Evolutionary conservation across 2,113 vertebrate species (phyloP).

Genomic region (Cichladusa arquata): DNA sequence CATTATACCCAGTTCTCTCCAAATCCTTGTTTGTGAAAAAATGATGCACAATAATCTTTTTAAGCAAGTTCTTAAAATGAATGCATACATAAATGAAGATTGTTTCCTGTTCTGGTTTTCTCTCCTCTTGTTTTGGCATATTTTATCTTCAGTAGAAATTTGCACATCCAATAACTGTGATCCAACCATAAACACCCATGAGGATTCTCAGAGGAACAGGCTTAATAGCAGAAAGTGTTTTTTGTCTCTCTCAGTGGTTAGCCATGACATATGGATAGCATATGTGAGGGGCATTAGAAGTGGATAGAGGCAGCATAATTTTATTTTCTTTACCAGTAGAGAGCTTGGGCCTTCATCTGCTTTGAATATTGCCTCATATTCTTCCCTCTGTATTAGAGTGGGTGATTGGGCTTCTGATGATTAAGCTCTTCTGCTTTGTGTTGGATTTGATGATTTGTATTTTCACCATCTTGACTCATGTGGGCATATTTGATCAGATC

Average conservation of each 20-base stretch:
- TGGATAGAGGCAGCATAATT: neutral
- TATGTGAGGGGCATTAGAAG: neutral
- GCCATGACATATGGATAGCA: neutral
- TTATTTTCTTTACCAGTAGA: neutral
- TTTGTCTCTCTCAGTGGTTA: neutral
- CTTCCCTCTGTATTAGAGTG: neutral
- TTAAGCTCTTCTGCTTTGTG: neutral
- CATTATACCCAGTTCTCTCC: neutral
- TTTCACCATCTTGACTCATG: neutral
- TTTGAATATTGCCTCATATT: neutral
- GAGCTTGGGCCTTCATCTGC: neutral
- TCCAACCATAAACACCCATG: neutral
- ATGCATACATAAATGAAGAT: neutral
- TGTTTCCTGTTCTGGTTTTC: neutral
- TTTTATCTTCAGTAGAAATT: neutral
- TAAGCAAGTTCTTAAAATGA: neutral
- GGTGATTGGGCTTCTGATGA: neutral
- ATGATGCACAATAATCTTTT: neutral
- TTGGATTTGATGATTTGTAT: neutral
- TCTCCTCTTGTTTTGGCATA: neutral
- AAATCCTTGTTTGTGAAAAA: neutral
- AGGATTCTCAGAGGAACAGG: neutral
- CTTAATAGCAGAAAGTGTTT: neutral
- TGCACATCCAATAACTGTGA: neutral
- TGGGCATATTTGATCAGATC: neutral